Evolutionary conservation across 2,113 vertebrate species (phyloP).

Genomic region (Oplegnathus fasciatus): DNA sequence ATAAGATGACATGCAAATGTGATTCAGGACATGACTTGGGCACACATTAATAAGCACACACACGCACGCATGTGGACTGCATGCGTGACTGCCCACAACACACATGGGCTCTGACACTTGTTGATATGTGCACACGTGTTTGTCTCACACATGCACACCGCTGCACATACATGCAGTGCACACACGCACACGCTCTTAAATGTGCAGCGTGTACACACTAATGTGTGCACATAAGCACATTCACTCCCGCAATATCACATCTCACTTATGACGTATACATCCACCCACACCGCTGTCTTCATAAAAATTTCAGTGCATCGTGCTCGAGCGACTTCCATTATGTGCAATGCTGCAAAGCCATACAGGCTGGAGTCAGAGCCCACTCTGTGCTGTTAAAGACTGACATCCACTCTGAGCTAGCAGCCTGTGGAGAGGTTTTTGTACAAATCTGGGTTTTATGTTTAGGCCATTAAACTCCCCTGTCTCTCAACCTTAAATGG

Average conservation of each 20-base stretch:
- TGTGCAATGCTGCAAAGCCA: conserved; percentile 43
- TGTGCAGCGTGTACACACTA: conserved; percentile 39
- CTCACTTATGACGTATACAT: conserved; percentile 56
- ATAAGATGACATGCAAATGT: conserved; percentile 52
- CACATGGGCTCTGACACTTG: conserved; percentile 38
- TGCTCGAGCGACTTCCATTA: conserved; percentile 68
- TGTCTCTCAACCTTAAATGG: not conserved
- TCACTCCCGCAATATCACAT: conserved; percentile 47
- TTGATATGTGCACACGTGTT: conserved; percentile 29
- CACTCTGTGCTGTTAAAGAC: conserved; percentile 24
- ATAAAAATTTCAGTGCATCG: conserved; percentile 74
- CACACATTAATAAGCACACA: conserved; percentile 31
- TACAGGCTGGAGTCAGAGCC: conserved; percentile 16
- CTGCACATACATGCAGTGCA: not conserved
- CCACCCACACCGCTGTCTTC: conserved; percentile 66
- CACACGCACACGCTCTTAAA: not conserved
- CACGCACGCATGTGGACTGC: not conserved
- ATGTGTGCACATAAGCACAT: conserved; percentile 31
- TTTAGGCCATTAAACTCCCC: conserved; percentile 14
- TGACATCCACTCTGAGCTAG: conserved; percentile 20
- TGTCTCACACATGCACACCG: not conserved
- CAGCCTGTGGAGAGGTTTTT: conserved; percentile 32
- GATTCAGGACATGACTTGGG: conserved; percentile 36
- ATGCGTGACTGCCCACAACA: conserved; percentile 11
- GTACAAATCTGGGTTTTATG: conserved; percentile 33